These are phyloP conservation scores for Colletes collaris DNA, from an alignment of 2,888 invertebrate genomes.

Conservation along the genomic window DNA sequence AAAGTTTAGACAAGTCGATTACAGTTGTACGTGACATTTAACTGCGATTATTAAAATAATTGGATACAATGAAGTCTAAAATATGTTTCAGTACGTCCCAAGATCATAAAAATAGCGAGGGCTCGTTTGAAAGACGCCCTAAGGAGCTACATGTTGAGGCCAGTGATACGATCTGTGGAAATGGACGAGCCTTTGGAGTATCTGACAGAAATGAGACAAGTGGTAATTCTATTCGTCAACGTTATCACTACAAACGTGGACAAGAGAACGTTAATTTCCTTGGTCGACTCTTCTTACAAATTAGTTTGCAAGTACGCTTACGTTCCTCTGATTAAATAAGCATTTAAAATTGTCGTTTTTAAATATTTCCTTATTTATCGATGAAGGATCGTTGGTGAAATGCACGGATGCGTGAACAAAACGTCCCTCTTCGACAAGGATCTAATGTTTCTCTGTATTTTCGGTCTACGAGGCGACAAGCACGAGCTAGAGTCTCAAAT, in stretches of 20 bases:
- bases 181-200: slow-evolving; percentile 88
- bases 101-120: slow-evolving; percentile 82
- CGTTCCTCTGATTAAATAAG: background rate
- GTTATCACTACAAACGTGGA: slow-evolving; percentile 83
- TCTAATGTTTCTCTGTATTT: slow-evolving; percentile 88
- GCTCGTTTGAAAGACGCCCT: slow-evolving; percentile 83
- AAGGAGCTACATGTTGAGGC: slow-evolving; percentile 85
- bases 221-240: slow-evolving; percentile 88
- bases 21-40: slow-evolving; percentile 68
- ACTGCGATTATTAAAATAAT: background rate
- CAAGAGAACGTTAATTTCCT: slow-evolving; percentile 82
- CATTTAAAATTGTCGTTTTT: too few species aligned
- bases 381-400: slow-evolving; percentile 82
- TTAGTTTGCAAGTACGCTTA: slow-evolving; percentile 82
- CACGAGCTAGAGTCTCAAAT: slow-evolving; percentile 88
- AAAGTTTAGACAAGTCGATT: slow-evolving; percentile 68
- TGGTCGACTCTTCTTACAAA: slow-evolving; percentile 85
- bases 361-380: background rate
- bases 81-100: slow-evolving; percentile 82
- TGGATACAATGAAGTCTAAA: too few species aligned
- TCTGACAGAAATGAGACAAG: slow-evolving; percentile 89
- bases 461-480: slow-evolving; percentile 89
- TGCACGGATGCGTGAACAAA: slow-evolving; percentile 87
- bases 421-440: slow-evolving; percentile 89
- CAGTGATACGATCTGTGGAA: slow-evolving; percentile 86